Base-by-base conservation (phyloP, 2,888 invertebrate genomes). In the Hemaris fuciformis region DNA sequence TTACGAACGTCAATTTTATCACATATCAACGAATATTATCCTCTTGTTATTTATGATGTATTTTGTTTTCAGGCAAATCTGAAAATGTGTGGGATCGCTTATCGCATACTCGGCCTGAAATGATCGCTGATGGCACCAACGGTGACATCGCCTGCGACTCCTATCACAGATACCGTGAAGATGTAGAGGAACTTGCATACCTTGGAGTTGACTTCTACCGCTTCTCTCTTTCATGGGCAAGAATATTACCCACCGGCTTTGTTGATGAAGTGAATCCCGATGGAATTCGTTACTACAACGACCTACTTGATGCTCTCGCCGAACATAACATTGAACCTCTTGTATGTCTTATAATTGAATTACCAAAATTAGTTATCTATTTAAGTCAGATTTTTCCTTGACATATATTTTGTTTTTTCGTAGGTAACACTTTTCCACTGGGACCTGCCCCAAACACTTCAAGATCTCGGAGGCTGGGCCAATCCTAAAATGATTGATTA, bases 121-220 rank as follows among this genome's bases (percentile, higher is more conserved):
- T 94, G 83, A 93, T 96, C 34, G 92, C 82, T 0, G 94, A 95
- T 64, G 84, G 89, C 1, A 92, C 93, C 1, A 95, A 94, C 62
- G 96, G 95, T 0, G 95, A 96, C 72, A 77, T 95, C 1, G 95
- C 96, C 0, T 94, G 95, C 66, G 95, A 96, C 81, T 95, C 95
- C 1, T 96, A 95, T 83, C 89, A 95, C 80, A 93, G 94, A 65
- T 95, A 94, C 77, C 90, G 86, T 63, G 94, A 95, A 64, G 94
- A 94, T 72, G 93, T 94, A 0, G 86, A 88, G n/a, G 87, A 91
- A 57, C 70, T 94, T 25, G 84, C 80, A 0, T 75, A 91, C 69
- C 81, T 94, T 1, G 93, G 94, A 3, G 94, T 94, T 0, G 89
- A 94, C 71, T 93, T 93, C 80, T 94, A 94, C 74, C 84, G 91